A percentile compares a stretch with the other conserved stretches of the same genome.
phyloP scores from a whole-genome alignment of 2,888 invertebrate species.

The Ctenicera cuprea region DNA sequence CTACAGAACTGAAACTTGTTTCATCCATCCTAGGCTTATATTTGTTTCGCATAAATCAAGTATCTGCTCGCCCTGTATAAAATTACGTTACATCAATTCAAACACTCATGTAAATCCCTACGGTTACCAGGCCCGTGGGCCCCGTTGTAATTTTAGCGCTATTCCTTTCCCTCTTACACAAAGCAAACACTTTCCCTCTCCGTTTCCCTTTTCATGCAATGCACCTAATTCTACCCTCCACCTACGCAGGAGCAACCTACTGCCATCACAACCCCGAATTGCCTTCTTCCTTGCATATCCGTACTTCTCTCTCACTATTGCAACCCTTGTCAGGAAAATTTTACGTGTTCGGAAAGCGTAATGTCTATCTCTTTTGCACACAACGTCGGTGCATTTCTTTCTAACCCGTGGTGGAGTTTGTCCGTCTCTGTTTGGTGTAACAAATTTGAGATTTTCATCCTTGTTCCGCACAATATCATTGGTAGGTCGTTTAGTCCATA shows the following conservation, averaged over 20 bases:
- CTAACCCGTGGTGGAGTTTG: neutral
- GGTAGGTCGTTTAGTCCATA: no score
- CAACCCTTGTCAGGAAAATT: neutral
- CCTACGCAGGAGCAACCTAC: slow-evolving; percentile 3
- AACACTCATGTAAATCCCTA: slow-evolving; percentile 47
- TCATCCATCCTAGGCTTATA: neutral
- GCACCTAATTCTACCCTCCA: slow-evolving; percentile 19
- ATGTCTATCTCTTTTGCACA: neutral
- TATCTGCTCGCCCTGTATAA: slow-evolving; percentile 47
- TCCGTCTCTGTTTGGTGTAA: no score
- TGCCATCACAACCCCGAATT: slow-evolving; percentile 5
- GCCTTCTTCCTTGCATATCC: neutral
- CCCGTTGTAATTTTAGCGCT: slow-evolving; percentile 33
- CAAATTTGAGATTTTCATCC: no score
- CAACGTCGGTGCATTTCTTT: neutral
- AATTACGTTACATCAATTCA: slow-evolving; percentile 49
- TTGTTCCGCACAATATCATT: no score
- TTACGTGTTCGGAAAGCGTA: slow-evolving; percentile 9
- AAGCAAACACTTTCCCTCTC: neutral
- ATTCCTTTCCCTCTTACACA: slow-evolving; percentile 9
- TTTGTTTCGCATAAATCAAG: slow-evolving; percentile 36
- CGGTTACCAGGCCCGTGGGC: slow-evolving; percentile 41
- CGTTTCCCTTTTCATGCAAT: slow-evolving; percentile 9
- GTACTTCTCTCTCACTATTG: neutral
- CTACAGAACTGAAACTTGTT: no score